Evolutionary conservation across 2,797 vertebrate genomes (phyloP), one percentile per base, ranked within the genome.

Genomic region (Cottoperca gobio): DNA sequence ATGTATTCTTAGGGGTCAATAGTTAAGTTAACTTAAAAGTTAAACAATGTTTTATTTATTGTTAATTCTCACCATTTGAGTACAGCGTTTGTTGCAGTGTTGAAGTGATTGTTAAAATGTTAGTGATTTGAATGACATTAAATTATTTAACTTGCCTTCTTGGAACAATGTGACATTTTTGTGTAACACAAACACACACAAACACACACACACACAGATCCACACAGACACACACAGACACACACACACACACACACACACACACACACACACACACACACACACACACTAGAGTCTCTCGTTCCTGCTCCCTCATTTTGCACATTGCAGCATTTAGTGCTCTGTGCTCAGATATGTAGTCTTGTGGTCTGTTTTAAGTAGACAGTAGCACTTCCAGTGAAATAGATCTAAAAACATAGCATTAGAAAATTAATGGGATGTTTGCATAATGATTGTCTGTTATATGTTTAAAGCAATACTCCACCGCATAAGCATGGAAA

Each of bases 41-140:
- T 65, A 64, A 82, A 82, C 46, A 26, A 59, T 60, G 52, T 73
- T 21, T 86, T 94, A 94, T 95, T 95, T 94, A 95, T 94, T 94
- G 62, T 79, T 64, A 35, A 48, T 70, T 84, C 77, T 87, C 91
- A 93, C 89, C 60, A 81, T 84, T 79, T 84, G 84, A 89, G 77
- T 91, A 78, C 66, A 84, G 78, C 6, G 65, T 84, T 77, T 88
- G 79, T 84, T 91, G 80, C 83, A 60, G 86, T 87, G 89, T 87
- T 91, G 81, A 86, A 74, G 70, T 88, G 86, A 71, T 82, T 88
- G 73, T 84, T 85, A 67, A 76, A 82, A 81, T 85, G 76, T 82
- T 84, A 76, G 74, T 81, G 73, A 85, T 85, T 68, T 88, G 60
- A 83, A 90, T 66, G 60, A 86, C 79, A 93, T 93, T 94, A 92